A percentile compares a stretch with the other conserved stretches of the same genome.
phyloP scores from a whole-genome alignment of 2,888 invertebrate species.

The Icerya purchasi region DNA sequence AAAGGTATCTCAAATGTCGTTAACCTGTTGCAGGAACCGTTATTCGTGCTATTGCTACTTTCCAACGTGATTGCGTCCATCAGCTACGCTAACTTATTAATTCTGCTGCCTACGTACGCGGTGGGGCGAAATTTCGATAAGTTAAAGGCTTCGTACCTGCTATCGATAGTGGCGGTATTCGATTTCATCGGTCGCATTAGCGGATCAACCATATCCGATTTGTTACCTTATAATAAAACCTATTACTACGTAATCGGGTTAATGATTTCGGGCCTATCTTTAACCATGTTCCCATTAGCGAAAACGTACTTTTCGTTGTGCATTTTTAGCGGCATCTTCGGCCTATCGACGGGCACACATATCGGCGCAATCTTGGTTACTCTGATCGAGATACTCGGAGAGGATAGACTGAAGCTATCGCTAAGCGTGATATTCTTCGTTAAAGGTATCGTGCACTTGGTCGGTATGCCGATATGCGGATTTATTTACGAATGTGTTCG shows the following conservation, averaged over 20 bases:
- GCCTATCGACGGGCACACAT: constrained; percentile 61
- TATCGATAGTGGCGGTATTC: constrained; percentile 58
- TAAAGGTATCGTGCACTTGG: constrained; percentile 56
- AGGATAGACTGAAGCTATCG: constrained; percentile 61
- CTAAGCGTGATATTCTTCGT: constrained; percentile 70
- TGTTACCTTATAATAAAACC: constrained; percentile 51
- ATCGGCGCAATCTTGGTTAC: constrained; percentile 70
- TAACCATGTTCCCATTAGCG: constrained; percentile 48
- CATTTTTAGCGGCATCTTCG: constrained; percentile 51
- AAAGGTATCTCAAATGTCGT: neutral
- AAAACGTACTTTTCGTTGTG: constrained; percentile 39
- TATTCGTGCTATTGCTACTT: constrained; percentile 58
- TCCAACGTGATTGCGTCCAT: constrained; percentile 71
- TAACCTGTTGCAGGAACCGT: constrained; percentile 44
- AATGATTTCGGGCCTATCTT: constrained; percentile 49
- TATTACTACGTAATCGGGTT: constrained; percentile 65
- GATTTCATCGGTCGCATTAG: constrained; percentile 67
- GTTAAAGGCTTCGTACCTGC: constrained; percentile 42
- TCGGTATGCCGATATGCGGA: constrained; percentile 69
- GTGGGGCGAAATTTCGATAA: constrained; percentile 46
- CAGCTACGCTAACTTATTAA: constrained; percentile 68
- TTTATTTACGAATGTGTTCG: constrained; percentile 39
- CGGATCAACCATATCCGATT: constrained; percentile 61
- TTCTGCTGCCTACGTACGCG: constrained; percentile 57
- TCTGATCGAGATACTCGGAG: constrained; percentile 69